phyloP scores from a whole-genome alignment of 2,113 vertebrate genomes.

The Oreotrochilus melanogaster region DNA sequence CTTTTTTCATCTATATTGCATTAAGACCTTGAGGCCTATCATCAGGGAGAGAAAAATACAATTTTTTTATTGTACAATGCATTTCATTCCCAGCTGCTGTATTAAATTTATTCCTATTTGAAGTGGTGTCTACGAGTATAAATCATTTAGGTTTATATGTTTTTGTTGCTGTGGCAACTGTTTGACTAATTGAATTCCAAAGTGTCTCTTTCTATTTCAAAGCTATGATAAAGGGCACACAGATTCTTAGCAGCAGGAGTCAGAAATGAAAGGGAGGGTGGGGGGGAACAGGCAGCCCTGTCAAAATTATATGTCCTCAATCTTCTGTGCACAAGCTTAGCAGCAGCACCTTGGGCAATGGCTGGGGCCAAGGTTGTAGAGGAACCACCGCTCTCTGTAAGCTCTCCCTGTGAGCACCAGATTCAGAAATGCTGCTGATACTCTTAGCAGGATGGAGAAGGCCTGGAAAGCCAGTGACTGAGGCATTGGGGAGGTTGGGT shows the following conservation, averaged over 20 bases:
- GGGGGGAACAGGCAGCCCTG: not conserved
- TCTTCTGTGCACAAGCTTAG: not conserved
- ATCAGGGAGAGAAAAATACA: conserved; percentile 58
- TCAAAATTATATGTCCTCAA: not conserved
- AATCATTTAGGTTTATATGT: conserved; percentile 82
- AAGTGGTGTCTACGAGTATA: conserved; percentile 75
- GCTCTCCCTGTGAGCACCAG: not conserved
- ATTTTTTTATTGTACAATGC: conserved; percentile 76
- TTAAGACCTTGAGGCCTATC: conserved; percentile 63
- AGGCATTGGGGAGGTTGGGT: not conserved
- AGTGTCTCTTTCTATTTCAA: conserved; percentile 74
- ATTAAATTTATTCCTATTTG: conserved; percentile 82
- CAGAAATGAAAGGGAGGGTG: not conserved
- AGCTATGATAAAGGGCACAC: conserved; percentile 70
- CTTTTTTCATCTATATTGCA: conserved; percentile 65
- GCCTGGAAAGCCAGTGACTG: not conserved
- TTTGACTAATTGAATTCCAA: conserved; percentile 82
- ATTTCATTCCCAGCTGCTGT: conserved; percentile 77
- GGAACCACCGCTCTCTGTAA: not conserved
- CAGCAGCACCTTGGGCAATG: not conserved
- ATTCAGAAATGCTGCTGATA: not conserved
- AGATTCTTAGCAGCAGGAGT: conserved; percentile 25
- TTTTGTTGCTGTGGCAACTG: conserved; percentile 80
- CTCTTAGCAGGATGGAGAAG: not conserved
- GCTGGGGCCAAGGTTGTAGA: not conserved